Evolutionary conservation across 2,888 invertebrate species (phyloP), one percentile per base, ranked within the genome.

Genomic region (Congeria kusceri): DNA sequence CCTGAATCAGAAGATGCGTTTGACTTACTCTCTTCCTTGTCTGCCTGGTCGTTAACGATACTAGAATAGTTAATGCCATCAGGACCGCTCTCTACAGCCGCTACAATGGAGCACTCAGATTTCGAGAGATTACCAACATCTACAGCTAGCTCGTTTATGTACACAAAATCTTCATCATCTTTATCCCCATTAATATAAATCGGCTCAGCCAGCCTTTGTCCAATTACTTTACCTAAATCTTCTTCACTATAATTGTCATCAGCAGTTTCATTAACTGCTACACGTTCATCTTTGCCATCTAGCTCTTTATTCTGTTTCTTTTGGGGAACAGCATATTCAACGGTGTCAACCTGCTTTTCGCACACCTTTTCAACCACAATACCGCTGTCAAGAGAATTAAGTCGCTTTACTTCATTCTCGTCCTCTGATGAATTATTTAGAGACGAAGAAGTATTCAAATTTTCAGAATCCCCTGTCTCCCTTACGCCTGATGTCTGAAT

Each of bases 351-450:
- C 63, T 44, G 46, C 39, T 74, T 28, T 5, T 63, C 71, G 66
- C 23, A 49, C 11, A 47, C 61, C 67, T 73, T 73, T 27, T 78
- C 82, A 39, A 83, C 77, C n/a, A 76, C 83, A 29, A 83, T 79
- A 23, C 83, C 83, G 57, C 83, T 83, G 53, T 83, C 83, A 4
- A 77, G 49, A 15, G 83, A 83, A 58, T 79, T 70, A 1, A 76
- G 57, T 44, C 78, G 64, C 53, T 67, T 66, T 49, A 77, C 59
- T 20, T 59, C 59, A 56, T 49, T n/a, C 47, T 13, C 53, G n/a
- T 49, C 27, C 13, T 56, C 44, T 5, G 27, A n/a, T n/a, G 29
- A 61, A 28, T 58, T 29, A 58, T 18, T 27, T 4, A 28, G 28
- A 28, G 29, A 27, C 18, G 58, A 27, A n/a, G 27, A 28, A 27